Base-by-base conservation (phyloP, 2,888 invertebrate genomes). In the Mycalesis mineus region DNA sequence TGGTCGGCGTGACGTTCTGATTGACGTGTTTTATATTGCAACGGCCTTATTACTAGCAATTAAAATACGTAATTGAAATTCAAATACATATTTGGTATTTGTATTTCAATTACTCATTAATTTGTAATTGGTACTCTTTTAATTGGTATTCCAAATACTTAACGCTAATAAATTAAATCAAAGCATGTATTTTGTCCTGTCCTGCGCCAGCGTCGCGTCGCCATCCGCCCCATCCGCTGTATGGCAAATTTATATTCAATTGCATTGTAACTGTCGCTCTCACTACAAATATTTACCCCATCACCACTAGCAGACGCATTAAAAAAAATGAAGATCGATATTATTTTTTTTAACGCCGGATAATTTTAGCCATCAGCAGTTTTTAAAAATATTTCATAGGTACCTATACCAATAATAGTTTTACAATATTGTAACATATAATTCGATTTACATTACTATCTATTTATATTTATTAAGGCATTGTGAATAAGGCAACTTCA, bases 21-120 rank as follows among this genome's bases (percentile, higher is more conserved):
- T n/a, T n/a, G n/a, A n/a, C n/a, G n/a, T n/a, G n/a, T n/a, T n/a
- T n/a, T n/a, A n/a, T n/a, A n/a, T n/a, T n/a, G n/a, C n/a, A n/a
- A n/a, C n/a, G n/a, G n/a, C n/a, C n/a, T n/a, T n/a, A 39, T 39
- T 49, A 49, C 49, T 49, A 28, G 54, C 45, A 67, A 69, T 70
- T 68, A 70, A 70, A 69, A 70, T 72, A 72, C 67, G 69, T 70
- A 69, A 68, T 71, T 71, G 69, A 72, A 70, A 71, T 65, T 63
- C 64, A 63, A 68, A 66, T 66, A n/a, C 64, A 53, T 49, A 49
- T 39, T 49, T 49, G 28, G 49, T 50, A 50, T 40, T 50, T 39
- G 40, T 62, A 52, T 58, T 33, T 28, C 40, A 49, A 49, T 49
- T n/a, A n/a, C n/a, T n/a, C n/a, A n/a, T n/a, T n/a, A n/a, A n/a